Base-by-base conservation (phyloP, 2,113 vertebrate genomes). In the Petrocephalus zakoni region DNA sequence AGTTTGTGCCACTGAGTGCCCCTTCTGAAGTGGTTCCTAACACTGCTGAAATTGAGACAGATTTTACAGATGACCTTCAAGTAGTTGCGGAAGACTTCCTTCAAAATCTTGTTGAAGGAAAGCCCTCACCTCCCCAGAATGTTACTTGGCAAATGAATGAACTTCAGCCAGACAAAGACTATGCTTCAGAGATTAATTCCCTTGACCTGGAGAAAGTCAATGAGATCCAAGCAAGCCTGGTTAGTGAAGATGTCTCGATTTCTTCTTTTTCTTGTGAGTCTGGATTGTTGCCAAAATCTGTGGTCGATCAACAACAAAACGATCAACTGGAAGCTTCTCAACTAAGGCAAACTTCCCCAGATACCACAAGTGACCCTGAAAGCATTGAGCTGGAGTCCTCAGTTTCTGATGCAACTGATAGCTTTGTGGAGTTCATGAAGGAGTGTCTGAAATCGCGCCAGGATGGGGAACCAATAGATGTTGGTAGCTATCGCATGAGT, bases 381-480 rank as follows among this genome's bases (percentile, higher is more conserved):
- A 88, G 29, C 25, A 52, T 51, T 13, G 91, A 93, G 46, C 86
- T 89, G 5, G 90, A 93, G 86, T 87, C 17, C 29, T 92, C 92
- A 2, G 90, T 92, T 15, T 92, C 93, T 9, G 90, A 92, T 25
- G 90, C 93, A 29, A 91, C 93, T 2, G 96, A 96, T 89, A 95
- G 94, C 89, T 96, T 96, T 78, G 95, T 96, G 81, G 96, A 96
- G 11, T 96, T 96, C 91, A 96, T 95, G 95, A 94, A 93, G 49
- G 95, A 96, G 86, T 96, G 94, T 88, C 93, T 95, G 56, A 95
- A 96, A 87, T 95, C 95, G 9, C 92, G 47, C 61, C 92, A 95
- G 87, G 94, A 92, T 6, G 94, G 94, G 56, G 95, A 95, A 19
- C 90, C 92, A 0, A 90, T 90, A 0, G 9, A 85, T 0, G 5